Evolutionary conservation across 2,888 invertebrate genomes (phyloP), one percentile per base, ranked within the genome.

Genomic region (Conus canariensis): DNA sequence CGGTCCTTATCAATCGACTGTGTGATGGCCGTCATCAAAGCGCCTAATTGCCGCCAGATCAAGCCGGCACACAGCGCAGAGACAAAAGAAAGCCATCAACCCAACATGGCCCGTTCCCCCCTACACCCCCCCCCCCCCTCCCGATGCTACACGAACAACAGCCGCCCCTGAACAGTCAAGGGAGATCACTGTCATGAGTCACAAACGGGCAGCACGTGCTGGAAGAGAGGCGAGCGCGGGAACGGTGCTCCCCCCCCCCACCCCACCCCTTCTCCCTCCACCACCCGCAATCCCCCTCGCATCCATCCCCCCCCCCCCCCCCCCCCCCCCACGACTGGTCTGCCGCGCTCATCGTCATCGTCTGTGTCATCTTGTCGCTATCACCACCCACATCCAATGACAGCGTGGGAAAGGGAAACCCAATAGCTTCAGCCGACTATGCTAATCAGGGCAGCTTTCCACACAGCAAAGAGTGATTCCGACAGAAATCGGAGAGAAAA

Each of bases 41-140:
- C 9, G 82, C 56, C 82, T 82, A 82, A 82, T 82, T 82, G 82
- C 82, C 82, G 82, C 56, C 82, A 82, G 56, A 82, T 82, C 82
- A 58, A 58, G 82, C 56, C 56, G 56, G 9, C 19, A 16, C 56
- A 19, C 56, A 56, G 22, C 19, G 58, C 82, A 56, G 56, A 82
- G 82, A 82, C 82, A 82, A 82, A 82, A 82, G 82, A 82, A 82
- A 82, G 56, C 82, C 82, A 82, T 82, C 82, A 82, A 82, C 25
- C 82, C 82, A 82, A 82, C 82, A 82, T 82, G 82, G 22, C 82
- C 77, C 30, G 5, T 0, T 64, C 10, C 60, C 16, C 60, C 60
- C 16, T 64, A 10, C 16, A 1, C 77, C 12, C 70, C 70, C 70
- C 70, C 70, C 12, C 70, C 70, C 19, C 70, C 70, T 3, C 60